These are phyloP conservation scores for Bos indicus DNA, from an alignment of 2,113 vertebrate genomes.

Conservation along the genomic window DNA sequence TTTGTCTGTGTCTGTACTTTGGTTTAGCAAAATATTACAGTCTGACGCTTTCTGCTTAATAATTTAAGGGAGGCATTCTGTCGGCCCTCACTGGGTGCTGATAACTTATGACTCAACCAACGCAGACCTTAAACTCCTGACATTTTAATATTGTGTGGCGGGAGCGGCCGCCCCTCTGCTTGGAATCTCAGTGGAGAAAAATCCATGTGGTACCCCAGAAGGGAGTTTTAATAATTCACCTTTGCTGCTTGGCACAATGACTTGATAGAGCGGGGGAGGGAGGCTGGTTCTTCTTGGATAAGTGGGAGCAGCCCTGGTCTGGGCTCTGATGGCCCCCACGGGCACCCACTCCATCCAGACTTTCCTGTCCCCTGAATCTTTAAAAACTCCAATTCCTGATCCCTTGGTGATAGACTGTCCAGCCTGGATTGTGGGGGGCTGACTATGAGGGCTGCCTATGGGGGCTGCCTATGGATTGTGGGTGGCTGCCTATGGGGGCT, in stretches of 20 bases:
- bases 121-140: conserved; percentile 80
- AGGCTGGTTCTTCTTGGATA: conserved; percentile 2
- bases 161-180: conserved; percentile 58
- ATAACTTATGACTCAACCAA: conserved; percentile 85
- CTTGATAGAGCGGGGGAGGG: conserved; percentile 39
- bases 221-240: conserved; percentile 74
- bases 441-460: not conserved
- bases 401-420: not conserved
- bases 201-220: conserved; percentile 56
- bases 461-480: not conserved
- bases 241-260: conserved; percentile 49
- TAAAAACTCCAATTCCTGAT: not conserved
- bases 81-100: conserved; percentile 83
- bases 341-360: not conserved
- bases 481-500: not conserved
- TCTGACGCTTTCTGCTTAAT: conserved; percentile 90
- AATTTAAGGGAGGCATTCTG: conserved; percentile 88
- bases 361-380: not conserved
- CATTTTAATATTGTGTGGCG: conserved; percentile 80
- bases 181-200: conserved; percentile 61
- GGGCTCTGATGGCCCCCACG: not conserved
- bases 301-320: conserved; percentile 37
- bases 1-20: conserved; percentile 91
- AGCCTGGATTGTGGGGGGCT: not conserved
- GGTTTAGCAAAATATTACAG: conserved; percentile 94